Evolutionary conservation across 2,888 invertebrate genomes (phyloP).

Genomic region (Keiferia lycopersicella): DNA sequence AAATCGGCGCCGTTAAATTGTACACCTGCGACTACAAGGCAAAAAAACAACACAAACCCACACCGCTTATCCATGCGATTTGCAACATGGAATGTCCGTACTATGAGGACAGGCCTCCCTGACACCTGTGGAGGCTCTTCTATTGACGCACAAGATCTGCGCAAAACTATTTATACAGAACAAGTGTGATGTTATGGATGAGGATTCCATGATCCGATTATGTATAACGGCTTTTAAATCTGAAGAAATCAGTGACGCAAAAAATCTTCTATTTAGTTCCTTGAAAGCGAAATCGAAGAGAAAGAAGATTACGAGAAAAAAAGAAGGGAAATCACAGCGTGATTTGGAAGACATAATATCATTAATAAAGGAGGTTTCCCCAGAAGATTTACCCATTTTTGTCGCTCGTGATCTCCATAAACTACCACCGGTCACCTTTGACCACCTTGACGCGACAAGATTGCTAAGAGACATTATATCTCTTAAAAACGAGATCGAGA

Average conservation of each 20-base stretch:
- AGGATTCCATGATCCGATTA: slow-evolving; percentile 25
- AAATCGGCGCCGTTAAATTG: too few relatives aligned
- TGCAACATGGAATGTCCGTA: too few relatives aligned
- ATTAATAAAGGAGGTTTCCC: slow-evolving; percentile 23
- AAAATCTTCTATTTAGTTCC: slow-evolving; percentile 26
- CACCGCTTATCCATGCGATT: too few relatives aligned
- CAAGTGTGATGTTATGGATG: slow-evolving; percentile 30
- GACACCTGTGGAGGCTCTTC: too few relatives aligned
- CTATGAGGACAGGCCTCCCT: too few relatives aligned
- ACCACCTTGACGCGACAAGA: slow-evolving; percentile 26
- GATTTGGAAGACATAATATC: slow-evolving; percentile 26
- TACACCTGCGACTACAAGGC: too few relatives aligned
- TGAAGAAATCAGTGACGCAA: slow-evolving; percentile 27
- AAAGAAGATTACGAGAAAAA: slow-evolving; percentile 22
- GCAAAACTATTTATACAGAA: slow-evolving; percentile 27
- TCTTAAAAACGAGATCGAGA: slow-evolving; percentile 23
- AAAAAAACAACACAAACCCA: too few relatives aligned
- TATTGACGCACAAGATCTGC: too few relatives aligned
- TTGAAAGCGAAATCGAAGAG: slow-evolving; percentile 20
- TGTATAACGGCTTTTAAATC: slow-evolving; percentile 24
- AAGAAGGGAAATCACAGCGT: slow-evolving; percentile 18
- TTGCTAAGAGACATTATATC: slow-evolving; percentile 22
- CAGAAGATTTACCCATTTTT: slow-evolving; percentile 22
- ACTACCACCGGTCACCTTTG: slow-evolving; percentile 27
- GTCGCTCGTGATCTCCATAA: slow-evolving; percentile 27